These are phyloP conservation scores for Drosophila macrospina DNA, from an alignment of 2,888 invertebrate genomes.

Conservation along the genomic window DNA sequence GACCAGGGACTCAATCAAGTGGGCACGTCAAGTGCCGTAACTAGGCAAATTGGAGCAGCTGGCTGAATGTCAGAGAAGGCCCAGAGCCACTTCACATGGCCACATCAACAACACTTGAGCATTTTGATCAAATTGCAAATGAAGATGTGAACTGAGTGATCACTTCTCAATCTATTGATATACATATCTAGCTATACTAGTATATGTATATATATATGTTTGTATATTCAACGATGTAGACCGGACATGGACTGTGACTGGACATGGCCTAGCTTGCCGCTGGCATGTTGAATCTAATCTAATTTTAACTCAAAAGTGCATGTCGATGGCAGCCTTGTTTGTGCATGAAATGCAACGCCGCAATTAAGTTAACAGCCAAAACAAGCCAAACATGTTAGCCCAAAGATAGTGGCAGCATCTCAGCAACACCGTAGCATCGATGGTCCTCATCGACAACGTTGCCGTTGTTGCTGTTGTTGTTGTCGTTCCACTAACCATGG, in stretches of 20 bases:
- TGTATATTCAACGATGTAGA: conserved; percentile 20
- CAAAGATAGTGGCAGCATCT: conserved; percentile 47
- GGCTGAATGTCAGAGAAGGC: neutral
- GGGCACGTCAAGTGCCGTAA: conserved; percentile 44
- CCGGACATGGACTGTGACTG: conserved; percentile 37
- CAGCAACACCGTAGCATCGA: conserved; percentile 25
- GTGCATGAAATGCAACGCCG: conserved; percentile 49
- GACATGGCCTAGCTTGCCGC: neutral
- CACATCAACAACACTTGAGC: conserved; percentile 5
- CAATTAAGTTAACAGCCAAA: conserved; percentile 69
- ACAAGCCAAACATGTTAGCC: conserved; percentile 74
- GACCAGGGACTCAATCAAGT: conserved; percentile 31
- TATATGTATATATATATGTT: no score
- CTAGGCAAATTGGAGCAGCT: conserved; percentile 29
- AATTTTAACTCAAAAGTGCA: conserved; percentile 75
- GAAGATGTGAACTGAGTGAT: conserved; percentile 37
- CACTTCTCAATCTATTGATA: conserved; percentile 2
- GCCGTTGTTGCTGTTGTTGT: conserved; percentile 6
- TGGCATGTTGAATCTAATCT: conserved; percentile 64
- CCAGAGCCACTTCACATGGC: neutral
- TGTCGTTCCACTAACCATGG: conserved; percentile 72
- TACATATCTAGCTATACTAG: neutral
- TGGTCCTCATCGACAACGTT: conserved; percentile 23
- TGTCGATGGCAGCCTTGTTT: conserved; percentile 55
- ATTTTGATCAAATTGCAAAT: conserved; percentile 23